phyloP scores from a whole-genome alignment of 2,113 vertebrate species.

The Morone chrysops region DNA sequence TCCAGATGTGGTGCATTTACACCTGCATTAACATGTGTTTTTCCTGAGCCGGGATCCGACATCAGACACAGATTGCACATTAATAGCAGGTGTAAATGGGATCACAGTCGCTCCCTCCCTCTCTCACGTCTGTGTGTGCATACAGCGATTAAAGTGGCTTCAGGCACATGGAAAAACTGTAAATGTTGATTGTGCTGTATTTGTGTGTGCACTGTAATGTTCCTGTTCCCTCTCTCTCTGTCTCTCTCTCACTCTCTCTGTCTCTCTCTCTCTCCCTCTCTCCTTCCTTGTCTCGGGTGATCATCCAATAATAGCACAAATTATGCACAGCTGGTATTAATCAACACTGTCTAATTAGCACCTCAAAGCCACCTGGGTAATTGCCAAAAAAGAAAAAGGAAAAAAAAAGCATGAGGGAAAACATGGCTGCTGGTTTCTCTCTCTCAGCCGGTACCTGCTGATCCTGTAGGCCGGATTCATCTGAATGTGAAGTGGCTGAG shows the following conservation, averaged over 20 bases:
- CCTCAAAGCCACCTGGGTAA: constrained; percentile 72
- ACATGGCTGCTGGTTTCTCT: constrained; percentile 25
- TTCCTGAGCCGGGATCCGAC: neutral
- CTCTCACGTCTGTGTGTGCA: neutral
- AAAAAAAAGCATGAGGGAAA: constrained; percentile 18
- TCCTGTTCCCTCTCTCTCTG: neutral
- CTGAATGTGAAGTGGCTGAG: constrained; percentile 7
- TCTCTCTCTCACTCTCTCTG: neutral
- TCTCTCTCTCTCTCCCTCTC: neutral
- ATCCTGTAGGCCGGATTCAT: neutral
- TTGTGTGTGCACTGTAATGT: neutral
- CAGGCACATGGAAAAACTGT: neutral
- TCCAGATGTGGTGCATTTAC: neutral
- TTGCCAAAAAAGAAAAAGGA: constrained; percentile 17
- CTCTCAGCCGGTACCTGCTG: constrained; percentile 15
- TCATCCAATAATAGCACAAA: constrained; percentile 71
- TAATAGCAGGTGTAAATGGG: neutral
- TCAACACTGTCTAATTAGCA: constrained; percentile 76
- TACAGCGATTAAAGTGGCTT: neutral
- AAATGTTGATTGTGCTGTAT: neutral
- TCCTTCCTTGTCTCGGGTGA: constrained; percentile 43
- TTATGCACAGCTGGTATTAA: constrained; percentile 76
- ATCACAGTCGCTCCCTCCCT: neutral
- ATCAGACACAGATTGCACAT: neutral
- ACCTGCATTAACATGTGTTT: neutral